Evolutionary conservation across 2,888 invertebrate species (phyloP), one percentile per base, ranked within the genome.

Genomic region (Merodon equestris): DNA sequence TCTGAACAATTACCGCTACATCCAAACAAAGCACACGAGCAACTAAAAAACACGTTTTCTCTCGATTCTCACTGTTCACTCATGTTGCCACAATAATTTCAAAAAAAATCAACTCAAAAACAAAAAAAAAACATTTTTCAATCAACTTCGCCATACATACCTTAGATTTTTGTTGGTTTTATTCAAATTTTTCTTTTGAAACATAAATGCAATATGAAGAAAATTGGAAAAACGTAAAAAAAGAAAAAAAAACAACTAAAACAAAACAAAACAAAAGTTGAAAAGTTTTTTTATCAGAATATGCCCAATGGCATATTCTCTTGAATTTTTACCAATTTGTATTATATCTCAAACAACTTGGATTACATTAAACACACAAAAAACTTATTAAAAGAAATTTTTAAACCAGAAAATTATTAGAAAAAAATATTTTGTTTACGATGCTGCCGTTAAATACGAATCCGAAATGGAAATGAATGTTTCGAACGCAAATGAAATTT

Each of bases 301-400:
- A 40, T 14, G 9, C 3, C 10, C 19, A 7, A 4, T 2, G n/a
- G 38, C 12, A 36, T 17, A n/a, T 13, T 48, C 38, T 47, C 44
- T 42, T 3, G 27, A 27, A 4, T 27, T 27, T 27, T 27, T 7
- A 27, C 2, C 27, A 27, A 27, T 27, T 27, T 27, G 27, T 27
- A 27, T 27, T 27, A 7, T 27, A 27, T 27, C 3, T n/a, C 10
- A 40, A 40, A 10, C 3, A n/a, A n/a, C 12, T n/a, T 2, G 40
- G 3, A 40, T 54, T 45, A 54, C 36, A 54, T 45, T 54, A 5
- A 45, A 51, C 15, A 53, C 51, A 63, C 27, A 40, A 10, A 54
- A 36, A 54, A 47, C 34, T 64, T 64, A 61, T 50, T 58, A 47
- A 60, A 38, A 13, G 36, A 17, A 64, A 54, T 64, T 54, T 54